Evolutionary conservation across 2,888 invertebrate genomes (phyloP).

Genomic region (Marronus borbonicus): DNA sequence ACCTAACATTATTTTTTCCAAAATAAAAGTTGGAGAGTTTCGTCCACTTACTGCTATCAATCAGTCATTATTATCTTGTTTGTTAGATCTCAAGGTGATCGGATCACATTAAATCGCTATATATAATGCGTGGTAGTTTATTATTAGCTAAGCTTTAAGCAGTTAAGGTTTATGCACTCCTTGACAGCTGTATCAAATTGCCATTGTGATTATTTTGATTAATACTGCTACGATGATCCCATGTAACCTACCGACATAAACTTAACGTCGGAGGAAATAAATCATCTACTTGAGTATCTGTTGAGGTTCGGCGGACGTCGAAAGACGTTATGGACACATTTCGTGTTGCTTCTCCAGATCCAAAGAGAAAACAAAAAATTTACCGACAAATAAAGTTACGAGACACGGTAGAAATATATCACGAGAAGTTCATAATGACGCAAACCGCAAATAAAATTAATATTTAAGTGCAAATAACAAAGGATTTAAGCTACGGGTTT

Average conservation of each 20-base stretch:
- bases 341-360: constrained; percentile 8
- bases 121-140: not conserved
- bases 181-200: constrained; percentile 9
- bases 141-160: not conserved
- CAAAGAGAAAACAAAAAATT: constrained; percentile 19
- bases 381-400: constrained; percentile 19
- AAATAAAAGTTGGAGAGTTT: too few relatives aligned
- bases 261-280: constrained; percentile 20
- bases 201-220: constrained; percentile 18
- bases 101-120: too few relatives aligned
- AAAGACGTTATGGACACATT: constrained; percentile 26
- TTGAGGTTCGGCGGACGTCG: constrained; percentile 17
- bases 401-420: not conserved
- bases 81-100: too few relatives aligned
- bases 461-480: constrained; percentile 4
- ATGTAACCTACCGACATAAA: constrained; percentile 16
- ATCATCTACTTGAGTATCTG: constrained; percentile 26
- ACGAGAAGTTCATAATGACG: constrained; percentile 8
- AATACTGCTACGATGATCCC: not conserved
- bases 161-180: not conserved
- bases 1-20: too few relatives aligned
- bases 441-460: constrained; percentile 28
- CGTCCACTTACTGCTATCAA: too few relatives aligned
- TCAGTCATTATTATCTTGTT: too few relatives aligned
- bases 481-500: too few relatives aligned